These are phyloP conservation scores for Polydesmus complanatus DNA, from an alignment of 2,888 invertebrate species.

Conservation along the genomic window DNA sequence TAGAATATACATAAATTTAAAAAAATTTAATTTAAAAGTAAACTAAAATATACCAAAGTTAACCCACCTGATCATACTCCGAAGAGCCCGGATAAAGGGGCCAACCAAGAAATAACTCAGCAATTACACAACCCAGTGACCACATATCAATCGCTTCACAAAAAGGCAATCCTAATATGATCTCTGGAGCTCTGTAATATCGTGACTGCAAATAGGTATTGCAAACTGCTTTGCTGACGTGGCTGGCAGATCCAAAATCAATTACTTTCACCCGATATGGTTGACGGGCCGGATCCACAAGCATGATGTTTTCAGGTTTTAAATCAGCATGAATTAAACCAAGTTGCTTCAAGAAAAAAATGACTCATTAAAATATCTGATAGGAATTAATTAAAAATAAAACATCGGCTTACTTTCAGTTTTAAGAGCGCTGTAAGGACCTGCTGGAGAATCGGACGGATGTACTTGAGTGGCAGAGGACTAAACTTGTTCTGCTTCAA, in stretches of 20 bases:
- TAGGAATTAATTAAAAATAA: background rate
- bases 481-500: slow-evolving; percentile 99
- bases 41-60: background rate
- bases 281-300: slow-evolving; percentile 94
- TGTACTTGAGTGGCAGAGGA: slow-evolving; percentile 93
- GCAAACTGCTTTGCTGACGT: slow-evolving; percentile 98
- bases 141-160: slow-evolving; percentile 99
- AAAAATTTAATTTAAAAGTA: no score
- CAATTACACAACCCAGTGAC: slow-evolving; percentile 98
- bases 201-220: slow-evolving; percentile 98
- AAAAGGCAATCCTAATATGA: slow-evolving; percentile 63
- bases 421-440: slow-evolving; percentile 68
- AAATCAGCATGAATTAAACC: slow-evolving; percentile 98
- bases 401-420: slow-evolving; percentile 50
- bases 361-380: background rate
- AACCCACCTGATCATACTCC: slow-evolving; percentile 69
- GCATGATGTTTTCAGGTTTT: slow-evolving; percentile 99
- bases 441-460: slow-evolving; percentile 97
- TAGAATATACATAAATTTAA: slow-evolving; percentile 35
- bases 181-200: slow-evolving; percentile 52
- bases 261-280: slow-evolving; percentile 99
- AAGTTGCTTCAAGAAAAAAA: slow-evolving; percentile 59
- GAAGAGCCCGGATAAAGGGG: slow-evolving; percentile 97
- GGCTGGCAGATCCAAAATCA: slow-evolving; percentile 98
- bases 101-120: slow-evolving; percentile 98